Evolutionary conservation across 1,140 invertebrate genomes (phyloP).

Genomic region (Caenorhabditis remanei): DNA sequence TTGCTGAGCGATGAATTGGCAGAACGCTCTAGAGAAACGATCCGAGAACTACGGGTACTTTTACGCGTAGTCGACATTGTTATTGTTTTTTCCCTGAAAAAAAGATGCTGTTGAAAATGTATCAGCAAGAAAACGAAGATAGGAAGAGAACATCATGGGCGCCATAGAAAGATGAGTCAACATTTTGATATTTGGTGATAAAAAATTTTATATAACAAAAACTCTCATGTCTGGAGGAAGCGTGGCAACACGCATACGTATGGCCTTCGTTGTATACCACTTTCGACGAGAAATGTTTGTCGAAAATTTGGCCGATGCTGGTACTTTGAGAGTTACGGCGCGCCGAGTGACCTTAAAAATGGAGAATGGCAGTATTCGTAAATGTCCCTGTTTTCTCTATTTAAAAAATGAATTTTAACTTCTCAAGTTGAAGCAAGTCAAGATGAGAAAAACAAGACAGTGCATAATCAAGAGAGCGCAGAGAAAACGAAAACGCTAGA

Average conservation of each 20-base stretch:
- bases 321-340: conserved; percentile 35
- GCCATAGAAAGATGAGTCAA: conserved; percentile 9
- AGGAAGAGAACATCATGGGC: neutral
- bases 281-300: conserved; percentile 22
- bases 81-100: neutral
- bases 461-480: neutral
- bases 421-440: neutral
- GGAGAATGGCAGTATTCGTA: conserved; percentile 8
- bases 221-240: neutral
- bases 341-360: conserved; percentile 36
- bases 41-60: conserved; percentile 21
- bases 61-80: conserved; percentile 17
- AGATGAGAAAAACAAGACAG: neutral
- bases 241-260: neutral
- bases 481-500: neutral
- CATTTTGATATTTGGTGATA: neutral
- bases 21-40: conserved; percentile 8
- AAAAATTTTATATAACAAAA: conserved; percentile 18
- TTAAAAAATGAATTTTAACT: neutral
- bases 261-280: conserved; percentile 4
- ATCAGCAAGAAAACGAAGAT: neutral
- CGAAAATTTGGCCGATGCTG: conserved; percentile 7
- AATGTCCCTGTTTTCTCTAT: neutral
- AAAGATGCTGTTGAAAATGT: neutral
- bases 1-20: conserved; percentile 45